phyloP scores from a whole-genome alignment of 2,113 vertebrate species.

The Prunella fulvescens region DNA sequence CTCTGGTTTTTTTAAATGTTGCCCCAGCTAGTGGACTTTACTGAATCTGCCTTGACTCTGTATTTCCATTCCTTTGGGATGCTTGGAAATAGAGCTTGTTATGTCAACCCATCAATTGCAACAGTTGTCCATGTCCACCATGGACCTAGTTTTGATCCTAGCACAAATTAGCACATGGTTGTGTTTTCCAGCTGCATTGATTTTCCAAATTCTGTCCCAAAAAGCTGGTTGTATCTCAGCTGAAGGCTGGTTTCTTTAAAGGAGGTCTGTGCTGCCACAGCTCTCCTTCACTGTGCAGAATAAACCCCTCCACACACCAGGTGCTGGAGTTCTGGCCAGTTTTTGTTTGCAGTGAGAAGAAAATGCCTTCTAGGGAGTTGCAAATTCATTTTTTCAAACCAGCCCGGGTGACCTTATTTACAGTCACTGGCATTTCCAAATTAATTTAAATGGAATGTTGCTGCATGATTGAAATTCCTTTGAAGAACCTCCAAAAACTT shows the following conservation, averaged over 20 bases:
- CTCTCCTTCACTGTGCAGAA: not conserved
- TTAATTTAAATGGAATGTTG: not conserved
- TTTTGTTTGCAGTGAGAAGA: not conserved
- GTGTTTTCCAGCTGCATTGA: not conserved
- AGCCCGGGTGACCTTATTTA: not conserved
- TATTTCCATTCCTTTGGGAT: not conserved
- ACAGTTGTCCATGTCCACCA: fast-evolving
- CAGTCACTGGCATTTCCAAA: not conserved
- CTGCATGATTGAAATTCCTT: not conserved
- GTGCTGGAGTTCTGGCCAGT: not conserved
- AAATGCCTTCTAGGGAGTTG: not conserved
- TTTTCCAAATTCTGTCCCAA: not conserved
- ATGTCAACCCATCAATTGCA: not conserved
- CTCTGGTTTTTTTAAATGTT: not conserved
- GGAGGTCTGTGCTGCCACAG: no score
- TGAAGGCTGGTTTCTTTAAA: not conserved
- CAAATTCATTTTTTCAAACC: not conserved
- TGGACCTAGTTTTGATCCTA: not conserved
- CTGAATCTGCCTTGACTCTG: not conserved
- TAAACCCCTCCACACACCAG: fast-evolving
- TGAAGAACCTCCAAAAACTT: not conserved
- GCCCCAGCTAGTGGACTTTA: no score
- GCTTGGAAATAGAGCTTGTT: not conserved
- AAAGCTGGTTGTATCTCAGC: not conserved
- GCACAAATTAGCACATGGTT: not conserved